A percentile compares a stretch with the other conserved stretches of the same genome.
phyloP scores from a whole-genome alignment of 2,113 vertebrate genomes.

The Lasiurus cinereus region DNA sequence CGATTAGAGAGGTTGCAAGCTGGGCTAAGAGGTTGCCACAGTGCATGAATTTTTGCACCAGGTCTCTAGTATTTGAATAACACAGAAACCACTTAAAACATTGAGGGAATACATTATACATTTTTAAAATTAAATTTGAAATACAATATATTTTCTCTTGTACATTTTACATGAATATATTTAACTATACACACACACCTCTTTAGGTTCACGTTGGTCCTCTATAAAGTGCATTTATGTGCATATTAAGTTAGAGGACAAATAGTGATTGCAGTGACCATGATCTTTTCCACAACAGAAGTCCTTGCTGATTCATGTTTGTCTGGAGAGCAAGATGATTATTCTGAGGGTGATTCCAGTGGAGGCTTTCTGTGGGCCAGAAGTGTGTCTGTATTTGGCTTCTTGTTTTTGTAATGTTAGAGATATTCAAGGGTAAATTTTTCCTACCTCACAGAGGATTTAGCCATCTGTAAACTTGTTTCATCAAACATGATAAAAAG shows the following conservation, averaged over 20 bases:
- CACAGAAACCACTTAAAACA: neutral
- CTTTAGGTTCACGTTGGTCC: neutral
- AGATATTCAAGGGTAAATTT: slow-evolving; percentile 69
- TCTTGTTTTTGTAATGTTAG: slow-evolving; percentile 26
- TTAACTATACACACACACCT: neutral
- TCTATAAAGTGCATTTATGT: neutral
- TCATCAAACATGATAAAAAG: neutral
- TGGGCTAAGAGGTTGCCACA: too few species aligned
- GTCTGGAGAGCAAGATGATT: neutral
- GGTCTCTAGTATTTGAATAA: neutral
- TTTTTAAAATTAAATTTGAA: neutral
- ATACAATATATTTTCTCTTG: neutral
- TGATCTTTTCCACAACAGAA: neutral
- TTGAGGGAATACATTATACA: neutral
- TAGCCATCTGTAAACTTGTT: neutral
- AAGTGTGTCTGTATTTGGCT: neutral
- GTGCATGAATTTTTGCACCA: too few species aligned
- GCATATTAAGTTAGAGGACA: neutral
- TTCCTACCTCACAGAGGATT: neutral
- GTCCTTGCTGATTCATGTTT: slow-evolving; percentile 71
- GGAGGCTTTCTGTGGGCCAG: neutral
- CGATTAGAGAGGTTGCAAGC: too few species aligned
- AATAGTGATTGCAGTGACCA: neutral
- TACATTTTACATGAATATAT: neutral
- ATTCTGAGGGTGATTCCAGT: neutral